These are phyloP conservation scores for Tenualosa thibaudeaui DNA, from an alignment of 2,797 vertebrate genomes.

Conservation along the genomic window DNA sequence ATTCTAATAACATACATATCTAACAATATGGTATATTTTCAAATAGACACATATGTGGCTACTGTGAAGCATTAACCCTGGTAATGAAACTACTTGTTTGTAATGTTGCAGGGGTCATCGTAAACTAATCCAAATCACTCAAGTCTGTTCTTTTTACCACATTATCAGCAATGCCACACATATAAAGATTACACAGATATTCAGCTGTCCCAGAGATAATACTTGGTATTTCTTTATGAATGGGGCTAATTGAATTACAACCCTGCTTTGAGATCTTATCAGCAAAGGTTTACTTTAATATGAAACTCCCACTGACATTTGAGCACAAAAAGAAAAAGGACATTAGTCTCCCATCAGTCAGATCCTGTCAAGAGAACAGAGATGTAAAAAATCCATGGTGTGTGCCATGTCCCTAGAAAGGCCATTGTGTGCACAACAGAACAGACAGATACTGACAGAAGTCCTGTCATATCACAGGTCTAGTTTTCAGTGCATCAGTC, in stretches of 20 bases:
- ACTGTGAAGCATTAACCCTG: too few relatives aligned
- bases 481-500: background rate
- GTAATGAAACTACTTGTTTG: background rate
- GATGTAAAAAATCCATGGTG: background rate
- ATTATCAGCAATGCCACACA: background rate
- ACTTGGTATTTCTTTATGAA: background rate
- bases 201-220: background rate
- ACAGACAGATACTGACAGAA: background rate
- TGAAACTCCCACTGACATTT: background rate
- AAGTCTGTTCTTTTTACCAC: too few relatives aligned
- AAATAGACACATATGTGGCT: too few relatives aligned
- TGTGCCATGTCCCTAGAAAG: background rate
- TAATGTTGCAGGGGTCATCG: background rate
- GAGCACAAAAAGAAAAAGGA: background rate
- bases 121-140: too few relatives aligned
- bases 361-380: background rate
- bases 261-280: background rate
- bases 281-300: background rate
- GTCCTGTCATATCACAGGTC: background rate
- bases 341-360: background rate
- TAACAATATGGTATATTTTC: too few relatives aligned
- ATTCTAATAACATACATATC: too few relatives aligned
- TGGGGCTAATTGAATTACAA: background rate
- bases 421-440: background rate
- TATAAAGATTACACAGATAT: background rate